Evolutionary conservation across 2,888 invertebrate genomes (phyloP), one percentile per base, ranked within the genome.

Genomic region (Flexamia atlantica): DNA sequence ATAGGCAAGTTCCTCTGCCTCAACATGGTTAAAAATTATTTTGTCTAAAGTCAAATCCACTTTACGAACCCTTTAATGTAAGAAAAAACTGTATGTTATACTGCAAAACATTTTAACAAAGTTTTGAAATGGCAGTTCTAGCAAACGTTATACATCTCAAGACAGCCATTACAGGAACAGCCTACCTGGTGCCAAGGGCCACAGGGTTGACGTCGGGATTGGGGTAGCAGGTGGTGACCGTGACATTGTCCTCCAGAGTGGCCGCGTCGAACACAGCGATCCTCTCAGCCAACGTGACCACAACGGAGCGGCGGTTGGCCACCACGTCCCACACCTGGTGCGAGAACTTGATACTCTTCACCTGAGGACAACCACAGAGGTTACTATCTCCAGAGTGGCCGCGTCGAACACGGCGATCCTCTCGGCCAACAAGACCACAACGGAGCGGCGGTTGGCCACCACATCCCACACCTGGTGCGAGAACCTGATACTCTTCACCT

Each of bases 381-480:
- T 36, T 36, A 36, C n/a, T n/a, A n/a, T n/a, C 89, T 97, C 97
- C 74, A 98, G 92, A 10, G 82, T 96, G 86, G 95, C 94, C 1
- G 97, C 95, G 91, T 98, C 97, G 90, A 98, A 97, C 14, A 98
- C 95, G 0, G 97, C 97, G 87, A 98, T 95, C 85, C 96, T 94
- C 90, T 98, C 98, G 76, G 95, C 92, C 90, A 98, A 98, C 0
- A 97, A 95, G 1, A 97, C 95, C 20, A 96, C 96, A 70, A 99
- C 93, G 14, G 97, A 97, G 85, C 96, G 94, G 88, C 95, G 95
- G 91, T 98, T 98, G n/a, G 97, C 96, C 87, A 96, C 90, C 85
- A 98, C 95, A 89, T 97, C 97, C 88, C 96, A 92, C 81, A 98
- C 95, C 0, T 95, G 95, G 90, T 95, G 97, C 91, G 97, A 97